Evolutionary conservation across 2,888 invertebrate species (phyloP), one percentile per base, ranked within the genome.

Genomic region (Lepas anatifera): DNA sequence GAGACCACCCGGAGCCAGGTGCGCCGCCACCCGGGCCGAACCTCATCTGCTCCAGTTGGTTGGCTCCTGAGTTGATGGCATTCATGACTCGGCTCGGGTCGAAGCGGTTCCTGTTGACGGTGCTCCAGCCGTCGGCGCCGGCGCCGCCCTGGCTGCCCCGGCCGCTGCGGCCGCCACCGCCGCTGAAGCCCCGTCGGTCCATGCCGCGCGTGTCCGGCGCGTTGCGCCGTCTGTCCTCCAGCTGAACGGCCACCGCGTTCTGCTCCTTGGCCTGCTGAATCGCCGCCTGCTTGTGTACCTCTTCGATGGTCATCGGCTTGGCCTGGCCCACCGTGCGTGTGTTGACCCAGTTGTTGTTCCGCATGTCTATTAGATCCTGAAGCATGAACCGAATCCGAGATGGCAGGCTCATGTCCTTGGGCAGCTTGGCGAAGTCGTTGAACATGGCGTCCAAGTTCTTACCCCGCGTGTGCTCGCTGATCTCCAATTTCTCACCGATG

Each of bases 231-330:
- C 66, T n/a, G 41, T 66, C 66, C 39, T 66, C 66, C 25, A 16
- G 16, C 66, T 39, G 41, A n/a, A n/a, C n/a, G 25, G 66, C 66
- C 25, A 66, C 25, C 39, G n/a, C 25, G 39, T 11, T 25, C 37
- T 78, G 77, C 71, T 78, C 77, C 72, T 81, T 78, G 69, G 77
- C 75, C 43, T 77, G 78, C 74, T 95, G 93, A 70, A 86, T 87
- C 76, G 92, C 90, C 18, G 90, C 89, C 79, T 95, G 95, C 76
- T 89, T 88, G 77, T 92, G 90, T 72, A 97, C 94, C 81, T 96
- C 91, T 76, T 93, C 94, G 83, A 97, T 93, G 75, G 92, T 95
- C 79, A 95, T 96, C 2, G 96, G 96, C 77, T 89, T 90, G 52
- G 88, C 87, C 75, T 95, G 93, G 73, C 89, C 90, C 73, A 22